Base-by-base conservation (phyloP, 2,888 invertebrate species). In the Lasioglossum pauxillum region DNA sequence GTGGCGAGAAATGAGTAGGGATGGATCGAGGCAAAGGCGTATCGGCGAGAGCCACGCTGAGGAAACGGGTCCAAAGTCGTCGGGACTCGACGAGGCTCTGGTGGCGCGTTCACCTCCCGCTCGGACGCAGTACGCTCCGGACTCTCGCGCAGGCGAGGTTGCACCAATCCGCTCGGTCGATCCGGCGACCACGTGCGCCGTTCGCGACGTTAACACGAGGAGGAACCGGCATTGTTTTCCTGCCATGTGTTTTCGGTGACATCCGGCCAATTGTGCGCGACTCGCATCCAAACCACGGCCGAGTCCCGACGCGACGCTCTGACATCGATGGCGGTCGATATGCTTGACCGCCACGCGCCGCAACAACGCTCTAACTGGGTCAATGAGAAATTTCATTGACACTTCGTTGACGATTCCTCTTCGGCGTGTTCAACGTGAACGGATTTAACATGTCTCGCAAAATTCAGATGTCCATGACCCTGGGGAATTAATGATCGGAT, bases 131-230 rank as follows among this genome's bases (percentile, higher is more conserved):
- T 94, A 92, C 92, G 94, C 92, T 93, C 90, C 92, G 93, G 94
- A 93, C 94, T 92, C 93, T 93, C 94, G 94, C 92, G 93, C 93
- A 93, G 93, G 94, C 91, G 92, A 93, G 94, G 92, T 93, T 94
- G 93, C 93, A 91, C 90, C 92, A 92, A 94, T 92, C 90, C 88
- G 75, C 80, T 81, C 85, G 85, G 83, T 85, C 86, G 87, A 89
- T 87, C 90, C 85, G 78, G 77, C 77, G 85, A 85, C 92, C 93
- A 93, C 93, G 93, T 93, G 92, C 90, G 78, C 85, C 77, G n/a
- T 38, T 16, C 44, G 35, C 83, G 75, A 84, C 76, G 69, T 74
- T 77, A 57, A 49, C 23, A 60, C 73, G 80, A 41, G 85, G 75
- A 44, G 44, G 44, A 46, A 69, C 73, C 72, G 73, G 86, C 72